These are phyloP conservation scores for Magallana gigas DNA, from an alignment of 1,140 invertebrate genomes.

Conservation along the genomic window DNA sequence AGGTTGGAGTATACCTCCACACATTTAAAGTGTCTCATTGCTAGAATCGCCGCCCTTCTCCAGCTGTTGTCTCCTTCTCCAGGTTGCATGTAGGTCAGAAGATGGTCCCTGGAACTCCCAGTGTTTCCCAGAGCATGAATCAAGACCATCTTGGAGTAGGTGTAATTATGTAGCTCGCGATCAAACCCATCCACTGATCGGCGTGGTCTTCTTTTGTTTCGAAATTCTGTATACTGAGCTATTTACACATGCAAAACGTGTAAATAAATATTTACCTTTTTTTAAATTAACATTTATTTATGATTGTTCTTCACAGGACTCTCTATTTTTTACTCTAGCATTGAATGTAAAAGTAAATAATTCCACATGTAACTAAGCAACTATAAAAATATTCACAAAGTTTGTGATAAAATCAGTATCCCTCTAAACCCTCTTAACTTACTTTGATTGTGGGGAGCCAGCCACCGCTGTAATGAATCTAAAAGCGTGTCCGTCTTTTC, in stretches of 20 bases:
- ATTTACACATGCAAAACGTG: no score
- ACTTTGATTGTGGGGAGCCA: background rate
- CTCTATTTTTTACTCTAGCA: no score
- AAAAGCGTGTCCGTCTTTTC: background rate
- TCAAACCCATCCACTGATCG: conserved; percentile 36
- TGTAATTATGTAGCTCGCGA: background rate
- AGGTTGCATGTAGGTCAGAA: conserved; percentile 30
- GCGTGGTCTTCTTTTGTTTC: background rate
- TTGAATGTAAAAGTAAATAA: no score
- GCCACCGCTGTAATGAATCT: background rate
- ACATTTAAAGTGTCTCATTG: background rate
- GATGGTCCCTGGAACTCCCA: background rate
- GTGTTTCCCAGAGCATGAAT: conserved; percentile 38
- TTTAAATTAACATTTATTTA: no score
- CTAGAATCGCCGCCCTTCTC: conserved; percentile 22
- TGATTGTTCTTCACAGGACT: no score
- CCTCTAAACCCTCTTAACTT: background rate
- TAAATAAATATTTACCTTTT: no score
- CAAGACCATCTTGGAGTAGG: conserved; percentile 31
- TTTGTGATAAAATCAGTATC: no score
- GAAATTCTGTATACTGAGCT: background rate
- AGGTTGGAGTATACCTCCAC: background rate
- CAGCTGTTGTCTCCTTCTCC: conserved; percentile 9
- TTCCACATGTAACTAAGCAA: no score
- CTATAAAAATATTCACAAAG: no score